Percentiles rank a stretch among this genome's conserved stretches.
Conservation (phyloP, 1,140 invertebrate genomes). For the Vanessa atalanta region DNA sequence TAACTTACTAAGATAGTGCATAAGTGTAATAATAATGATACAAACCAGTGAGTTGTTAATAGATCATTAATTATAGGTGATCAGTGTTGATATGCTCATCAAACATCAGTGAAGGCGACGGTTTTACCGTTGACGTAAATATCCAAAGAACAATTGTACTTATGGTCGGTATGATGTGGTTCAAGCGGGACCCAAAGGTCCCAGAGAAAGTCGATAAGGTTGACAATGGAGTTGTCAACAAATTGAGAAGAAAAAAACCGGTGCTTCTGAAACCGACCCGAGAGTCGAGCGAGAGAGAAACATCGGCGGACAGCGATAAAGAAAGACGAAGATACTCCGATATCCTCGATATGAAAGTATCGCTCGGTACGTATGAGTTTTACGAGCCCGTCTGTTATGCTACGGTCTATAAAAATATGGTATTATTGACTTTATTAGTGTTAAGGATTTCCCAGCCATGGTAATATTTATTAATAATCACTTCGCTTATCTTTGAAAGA, state of each 20-base stretch:
- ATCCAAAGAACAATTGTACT: background rate
- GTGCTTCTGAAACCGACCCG: conserved; percentile 62
- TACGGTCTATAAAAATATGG: background rate
- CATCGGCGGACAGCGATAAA: conserved; percentile 72
- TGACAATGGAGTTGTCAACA: conserved; percentile 61
- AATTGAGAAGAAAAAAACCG: conserved; percentile 66
- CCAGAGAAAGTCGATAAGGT: conserved; percentile 55
- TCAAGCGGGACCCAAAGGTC: conserved; percentile 70
- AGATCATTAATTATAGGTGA: background rate
- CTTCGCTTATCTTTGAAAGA: no score
- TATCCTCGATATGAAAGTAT: conserved; percentile 72
- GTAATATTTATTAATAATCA: background rate
- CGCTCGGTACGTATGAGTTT: conserved; percentile 61
- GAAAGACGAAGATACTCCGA: conserved; percentile 73
- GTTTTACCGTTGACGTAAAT: conserved; percentile 9
- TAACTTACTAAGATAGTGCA: background rate
- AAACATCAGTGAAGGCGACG: background rate
- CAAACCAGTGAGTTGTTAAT: background rate
- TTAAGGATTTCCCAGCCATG: conserved; percentile 19
- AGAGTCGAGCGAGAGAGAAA: conserved; percentile 74
- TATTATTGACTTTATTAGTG: conserved; percentile 4
- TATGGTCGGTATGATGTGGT: conserved; percentile 77
- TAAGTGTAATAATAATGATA: conserved; percentile 19
- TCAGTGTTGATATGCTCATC: background rate
- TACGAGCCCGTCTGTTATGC: background rate